These are phyloP conservation scores for Pyrocephalus nanus DNA, from an alignment of 2,797 vertebrate species.

Conservation along the genomic window DNA sequence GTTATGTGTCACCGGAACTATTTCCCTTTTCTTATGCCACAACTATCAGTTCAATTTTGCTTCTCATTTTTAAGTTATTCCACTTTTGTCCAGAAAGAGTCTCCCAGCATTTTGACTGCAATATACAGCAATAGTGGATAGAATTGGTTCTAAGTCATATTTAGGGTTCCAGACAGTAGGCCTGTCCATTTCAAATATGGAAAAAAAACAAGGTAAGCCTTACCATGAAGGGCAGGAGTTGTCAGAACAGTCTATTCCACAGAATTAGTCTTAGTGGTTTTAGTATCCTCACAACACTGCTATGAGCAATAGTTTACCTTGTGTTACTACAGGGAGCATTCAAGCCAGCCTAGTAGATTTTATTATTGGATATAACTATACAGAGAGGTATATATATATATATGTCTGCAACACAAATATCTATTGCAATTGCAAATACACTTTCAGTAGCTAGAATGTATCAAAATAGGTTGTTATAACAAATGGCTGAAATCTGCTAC, in stretches of 20 bases:
- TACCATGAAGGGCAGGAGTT: neutral
- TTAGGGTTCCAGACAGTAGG: neutral
- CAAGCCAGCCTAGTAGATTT: neutral
- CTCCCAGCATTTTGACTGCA: neutral
- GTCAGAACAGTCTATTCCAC: neutral
- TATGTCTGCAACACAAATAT: neutral
- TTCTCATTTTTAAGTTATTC: constrained; percentile 5
- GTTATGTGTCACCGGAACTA: neutral
- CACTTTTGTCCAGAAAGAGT: neutral
- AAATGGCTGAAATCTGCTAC: neutral
- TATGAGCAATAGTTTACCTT: neutral
- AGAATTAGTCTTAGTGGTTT: neutral
- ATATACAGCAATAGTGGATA: too few species aligned
- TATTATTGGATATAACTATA: neutral
- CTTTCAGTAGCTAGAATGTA: neutral
- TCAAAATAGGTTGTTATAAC: neutral
- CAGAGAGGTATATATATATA: fast-evolving
- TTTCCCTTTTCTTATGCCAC: neutral
- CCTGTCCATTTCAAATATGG: neutral
- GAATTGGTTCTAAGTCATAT: too few species aligned
- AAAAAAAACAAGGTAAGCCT: neutral
- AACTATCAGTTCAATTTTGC: neutral
- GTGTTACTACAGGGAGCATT: neutral
- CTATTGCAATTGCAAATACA: neutral
- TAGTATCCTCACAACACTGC: neutral